A percentile compares a stretch with the other conserved stretches of the same genome.
phyloP scores from a whole-genome alignment of 2,113 vertebrate genomes.

The Fukomys damarensis region DNA sequence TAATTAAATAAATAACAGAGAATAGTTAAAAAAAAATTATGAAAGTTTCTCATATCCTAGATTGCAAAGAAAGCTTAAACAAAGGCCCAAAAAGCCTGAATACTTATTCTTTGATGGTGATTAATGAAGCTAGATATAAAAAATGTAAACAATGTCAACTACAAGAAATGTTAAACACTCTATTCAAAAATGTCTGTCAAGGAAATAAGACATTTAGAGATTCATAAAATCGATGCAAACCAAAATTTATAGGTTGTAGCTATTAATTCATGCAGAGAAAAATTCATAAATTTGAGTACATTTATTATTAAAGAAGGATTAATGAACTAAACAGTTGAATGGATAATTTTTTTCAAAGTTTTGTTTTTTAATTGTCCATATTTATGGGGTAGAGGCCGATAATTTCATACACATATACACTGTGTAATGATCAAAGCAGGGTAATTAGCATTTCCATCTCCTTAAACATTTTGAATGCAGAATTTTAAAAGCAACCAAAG shows the following conservation, averaged over 20 bases:
- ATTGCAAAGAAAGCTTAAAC: constrained; percentile 33
- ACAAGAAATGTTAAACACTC: neutral
- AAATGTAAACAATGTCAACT: neutral
- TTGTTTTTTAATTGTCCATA: constrained; percentile 20
- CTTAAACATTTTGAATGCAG: constrained; percentile 29
- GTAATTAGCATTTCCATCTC: constrained; percentile 57
- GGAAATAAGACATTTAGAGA: constrained; percentile 19
- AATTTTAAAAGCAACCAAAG: constrained; percentile 56
- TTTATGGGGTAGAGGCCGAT: neutral
- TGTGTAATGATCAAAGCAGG: constrained; percentile 35
- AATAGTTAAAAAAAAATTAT: constrained; percentile 35
- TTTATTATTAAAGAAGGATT: constrained; percentile 32
- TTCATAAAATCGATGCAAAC: constrained; percentile 6
- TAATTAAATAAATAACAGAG: constrained; percentile 4
- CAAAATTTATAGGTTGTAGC: neutral
- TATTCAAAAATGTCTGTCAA: neutral
- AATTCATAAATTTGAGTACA: neutral
- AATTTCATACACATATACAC: constrained; percentile 36
- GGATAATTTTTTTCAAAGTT: constrained; percentile 5
- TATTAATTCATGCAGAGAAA: neutral
- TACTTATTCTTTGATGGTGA: neutral
- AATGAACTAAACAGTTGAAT: neutral
- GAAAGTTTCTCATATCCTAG: neutral
- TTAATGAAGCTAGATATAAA: neutral
- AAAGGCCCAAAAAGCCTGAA: neutral